Evolutionary conservation across 2,113 vertebrate genomes (phyloP), one percentile per base, ranked within the genome.

Genomic region (Atherinomorus stipes): DNA sequence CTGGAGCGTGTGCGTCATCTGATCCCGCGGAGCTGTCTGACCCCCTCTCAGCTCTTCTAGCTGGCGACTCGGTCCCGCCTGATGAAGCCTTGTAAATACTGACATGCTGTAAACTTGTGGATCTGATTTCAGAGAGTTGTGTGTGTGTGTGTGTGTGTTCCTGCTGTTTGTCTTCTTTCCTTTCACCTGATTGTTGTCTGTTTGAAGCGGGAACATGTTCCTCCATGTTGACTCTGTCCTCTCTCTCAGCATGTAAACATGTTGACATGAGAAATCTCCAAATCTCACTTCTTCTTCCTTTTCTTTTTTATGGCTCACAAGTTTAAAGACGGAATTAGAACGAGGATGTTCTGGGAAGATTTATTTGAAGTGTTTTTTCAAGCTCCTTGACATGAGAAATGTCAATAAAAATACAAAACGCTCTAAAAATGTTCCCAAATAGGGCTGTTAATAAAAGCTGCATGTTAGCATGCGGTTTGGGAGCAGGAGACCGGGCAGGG

Each of bases 1-100:
- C 80, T 84, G 66, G 69, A 83, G 86, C 86, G 88, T 89, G 83
- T 49, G 66, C 87, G 87, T 90, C 90, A 93, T 91, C 71, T 72
- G 90, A 93, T 88, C 89, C 84, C 74, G 82, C 45, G 74, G 85
- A 76, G 76, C 81, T 69, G 86, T 84, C 76, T 79, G 75, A 79
- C 78, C 84, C 80, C 80, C 81, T 53, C 82, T 78, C 62, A 63
- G 77, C 54, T 80, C 87, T 52, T 44, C 62, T 76, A 26, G 70
- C 79, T 64, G 79, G 76, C 78, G 73, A 84, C 87, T 82, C 83
- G 63, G 71, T 78, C 76, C 72, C 49, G 81, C 89, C 86, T 87
- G 90, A 91, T 90, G 89, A 86, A 84, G 83, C 63, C 61, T 80
- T 87, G 89, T 87, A 92, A 92, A 92, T 84, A 88, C 88, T 89